Evolutionary conservation across 2,113 vertebrate genomes (phyloP).

Genomic region (Peromyscus leucopus): DNA sequence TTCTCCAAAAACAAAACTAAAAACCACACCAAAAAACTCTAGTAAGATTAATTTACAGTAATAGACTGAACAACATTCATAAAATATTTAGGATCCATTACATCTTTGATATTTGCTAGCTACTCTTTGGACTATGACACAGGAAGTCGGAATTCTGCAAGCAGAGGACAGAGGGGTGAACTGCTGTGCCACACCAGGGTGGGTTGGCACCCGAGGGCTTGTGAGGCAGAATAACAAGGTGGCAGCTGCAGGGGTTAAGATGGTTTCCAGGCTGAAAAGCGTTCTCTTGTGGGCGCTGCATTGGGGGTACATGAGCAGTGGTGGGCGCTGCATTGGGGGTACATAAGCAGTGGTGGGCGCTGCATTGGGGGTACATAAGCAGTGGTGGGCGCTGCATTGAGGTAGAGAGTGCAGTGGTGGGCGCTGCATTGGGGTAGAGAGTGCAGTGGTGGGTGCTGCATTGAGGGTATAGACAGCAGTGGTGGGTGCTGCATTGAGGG

Average conservation of each 20-base stretch:
- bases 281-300: background rate
- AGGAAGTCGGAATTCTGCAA: background rate
- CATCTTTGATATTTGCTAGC: background rate
- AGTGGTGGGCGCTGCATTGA: background rate
- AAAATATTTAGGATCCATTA: background rate
- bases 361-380: background rate
- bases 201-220: background rate
- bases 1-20: background rate
- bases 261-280: background rate
- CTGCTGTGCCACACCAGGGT: background rate
- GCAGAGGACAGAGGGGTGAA: background rate
- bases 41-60: constrained; percentile 17
- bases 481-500: background rate
- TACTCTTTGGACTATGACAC: background rate
- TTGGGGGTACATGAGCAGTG: too few species aligned
- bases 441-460: background rate
- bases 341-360: background rate
- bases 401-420: too few species aligned
- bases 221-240: background rate
- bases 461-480: background rate
- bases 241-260: background rate
- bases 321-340: background rate
- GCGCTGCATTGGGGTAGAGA: background rate
- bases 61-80: background rate
- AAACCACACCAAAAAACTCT: background rate